Evolutionary conservation across 2,888 invertebrate genomes (phyloP).

Genomic region (Hirtodrosophila duncani): DNA sequence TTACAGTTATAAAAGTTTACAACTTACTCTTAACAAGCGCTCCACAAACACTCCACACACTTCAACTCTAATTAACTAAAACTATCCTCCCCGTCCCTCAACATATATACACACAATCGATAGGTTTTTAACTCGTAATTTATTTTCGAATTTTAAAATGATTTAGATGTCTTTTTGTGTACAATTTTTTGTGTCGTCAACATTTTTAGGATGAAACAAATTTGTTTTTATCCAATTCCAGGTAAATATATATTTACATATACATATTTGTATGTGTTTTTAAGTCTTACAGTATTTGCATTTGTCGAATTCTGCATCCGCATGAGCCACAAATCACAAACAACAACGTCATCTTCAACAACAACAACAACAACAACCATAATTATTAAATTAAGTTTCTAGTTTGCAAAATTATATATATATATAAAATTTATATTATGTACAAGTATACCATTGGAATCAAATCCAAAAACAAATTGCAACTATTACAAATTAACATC

Average conservation of each 20-base stretch:
- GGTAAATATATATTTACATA: too few species aligned
- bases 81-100: too few species aligned
- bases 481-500: slow-evolving; percentile 61
- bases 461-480: slow-evolving; percentile 57
- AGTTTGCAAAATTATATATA: slow-evolving; percentile 45
- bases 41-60: slow-evolving; percentile 17
- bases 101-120: too few species aligned
- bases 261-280: too few species aligned
- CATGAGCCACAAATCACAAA: slow-evolving; percentile 17
- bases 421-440: slow-evolving; percentile 24
- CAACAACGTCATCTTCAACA: slow-evolving; percentile 21
- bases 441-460: slow-evolving; percentile 58
- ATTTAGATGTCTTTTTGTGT: too few species aligned
- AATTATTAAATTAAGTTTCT: slow-evolving; percentile 44
- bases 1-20: slow-evolving; percentile 40
- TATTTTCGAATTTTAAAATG: too few species aligned
- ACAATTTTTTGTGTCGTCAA: too few species aligned
- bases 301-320: slow-evolving; percentile 15
- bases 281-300: slow-evolving; percentile 26
- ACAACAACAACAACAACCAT: slow-evolving; percentile 22
- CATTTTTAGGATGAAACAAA: too few species aligned
- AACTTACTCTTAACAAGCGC: slow-evolving; percentile 7
- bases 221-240: too few species aligned
- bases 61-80: slow-evolving; percentile 19
- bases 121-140: too few species aligned